Evolutionary conservation across 2,797 vertebrate genomes (phyloP), one percentile per base, ranked within the genome.

Genomic region (Lateolabrax maculatus): DNA sequence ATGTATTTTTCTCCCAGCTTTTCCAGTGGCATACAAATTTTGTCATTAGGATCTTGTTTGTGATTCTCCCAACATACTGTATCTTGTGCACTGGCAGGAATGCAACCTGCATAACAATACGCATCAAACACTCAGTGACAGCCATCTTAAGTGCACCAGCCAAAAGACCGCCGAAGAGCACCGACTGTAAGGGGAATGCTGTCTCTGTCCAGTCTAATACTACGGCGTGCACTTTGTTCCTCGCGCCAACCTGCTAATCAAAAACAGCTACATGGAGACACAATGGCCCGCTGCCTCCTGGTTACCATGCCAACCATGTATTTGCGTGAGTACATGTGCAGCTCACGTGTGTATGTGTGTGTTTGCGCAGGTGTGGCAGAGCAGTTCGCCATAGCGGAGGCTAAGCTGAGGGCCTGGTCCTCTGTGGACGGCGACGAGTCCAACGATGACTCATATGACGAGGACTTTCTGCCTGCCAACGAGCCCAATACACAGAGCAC

Each of bases 331-430:
- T 77, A 36, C 39, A 23, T 62, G 21, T 53, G 39, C 2, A 57
- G 55, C 76, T 84, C 36, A 43, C 68, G 31, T 34, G 64, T 46
- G 48, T 71, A 68, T 78, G 57, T 69, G 55, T 87, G 83, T 89
- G 81, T 82, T 48, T 79, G 4, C 43, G 49, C 88, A 98, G 97
- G 97, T 71, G 97, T 98, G 64, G 98, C 98, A 0, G 98, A 99
- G 90, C 98, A 99, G 93, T 99, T 99, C 87, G 98, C 97, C 80
- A 99, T 99, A 0, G 98, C 98, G 0, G 98, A 99, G 93, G 98
- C 98, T 64, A 99, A 99, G 90, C 96, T 99, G 87, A 96, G 97
- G 44, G 98, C 98, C 71, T 99, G 98, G 98, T 99, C 98, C 48
- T 99, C 98, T 0, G 95, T 99, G 86, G 98, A 99, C 0, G 98